phyloP scores from a whole-genome alignment of 2,888 invertebrate species.

The Acrocyrtus sp. region DNA sequence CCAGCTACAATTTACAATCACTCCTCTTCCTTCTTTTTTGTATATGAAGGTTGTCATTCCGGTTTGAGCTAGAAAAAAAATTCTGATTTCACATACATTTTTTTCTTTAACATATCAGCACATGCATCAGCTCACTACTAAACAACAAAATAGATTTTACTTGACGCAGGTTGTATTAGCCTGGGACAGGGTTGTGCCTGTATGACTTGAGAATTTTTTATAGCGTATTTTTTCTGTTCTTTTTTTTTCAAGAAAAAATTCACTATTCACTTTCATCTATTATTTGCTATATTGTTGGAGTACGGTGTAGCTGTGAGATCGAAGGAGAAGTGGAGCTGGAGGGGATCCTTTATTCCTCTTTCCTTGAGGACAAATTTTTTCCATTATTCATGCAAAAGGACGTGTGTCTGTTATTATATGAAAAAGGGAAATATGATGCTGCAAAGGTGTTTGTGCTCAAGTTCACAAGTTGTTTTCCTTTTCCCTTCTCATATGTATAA shows the following conservation, averaged over 20 bases:
- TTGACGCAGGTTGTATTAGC: too few species aligned
- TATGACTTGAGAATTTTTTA: too few species aligned
- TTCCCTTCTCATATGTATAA: background rate
- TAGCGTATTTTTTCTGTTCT: background rate
- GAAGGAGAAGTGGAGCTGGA: constrained; percentile 11
- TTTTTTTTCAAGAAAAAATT: background rate
- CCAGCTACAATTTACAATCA: constrained; percentile 35
- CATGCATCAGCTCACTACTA: too few species aligned
- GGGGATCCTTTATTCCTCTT: constrained; percentile 12
- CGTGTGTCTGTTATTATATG: background rate
- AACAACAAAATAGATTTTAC: too few species aligned
- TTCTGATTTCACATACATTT: too few species aligned
- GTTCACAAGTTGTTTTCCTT: too few species aligned
- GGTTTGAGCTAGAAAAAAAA: too few species aligned
- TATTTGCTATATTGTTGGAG: background rate
- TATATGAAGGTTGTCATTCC: constrained; percentile 30
- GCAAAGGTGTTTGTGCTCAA: too few species aligned
- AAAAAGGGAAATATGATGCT: too few species aligned
- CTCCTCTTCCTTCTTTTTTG: constrained; percentile 4
- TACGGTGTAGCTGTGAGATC: background rate
- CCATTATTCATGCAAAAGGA: constrained; percentile 13
- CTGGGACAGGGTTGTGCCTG: too few species aligned
- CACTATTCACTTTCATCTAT: background rate
- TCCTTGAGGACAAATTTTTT: constrained; percentile 31
- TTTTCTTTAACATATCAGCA: too few species aligned